phyloP scores from a whole-genome alignment of 2,113 vertebrate species.

The Oryctolagus cuniculus region DNA sequence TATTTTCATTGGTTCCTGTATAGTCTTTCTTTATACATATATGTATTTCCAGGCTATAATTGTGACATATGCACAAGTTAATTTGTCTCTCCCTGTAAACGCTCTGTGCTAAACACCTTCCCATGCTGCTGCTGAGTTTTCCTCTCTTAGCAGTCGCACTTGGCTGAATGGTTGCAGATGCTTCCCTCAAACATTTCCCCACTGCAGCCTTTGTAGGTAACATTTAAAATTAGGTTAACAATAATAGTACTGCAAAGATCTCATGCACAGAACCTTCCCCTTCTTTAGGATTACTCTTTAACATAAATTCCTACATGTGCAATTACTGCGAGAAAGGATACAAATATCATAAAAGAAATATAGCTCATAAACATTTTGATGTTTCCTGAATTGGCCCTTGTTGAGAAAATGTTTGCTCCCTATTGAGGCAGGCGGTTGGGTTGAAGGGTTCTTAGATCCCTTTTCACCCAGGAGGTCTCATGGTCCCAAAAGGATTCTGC shows the following conservation, averaged over 20 bases:
- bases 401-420: constrained; percentile 50
- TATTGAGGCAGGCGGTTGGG: not conserved
- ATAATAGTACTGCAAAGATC: constrained; percentile 57
- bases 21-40: not conserved
- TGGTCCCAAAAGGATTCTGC: not conserved
- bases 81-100: not conserved
- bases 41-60: not conserved
- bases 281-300: constrained; percentile 12
- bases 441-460: not conserved
- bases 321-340: constrained; percentile 44
- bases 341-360: constrained; percentile 68
- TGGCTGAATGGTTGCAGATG: not conserved
- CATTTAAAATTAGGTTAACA: constrained; percentile 74
- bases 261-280: not conserved
- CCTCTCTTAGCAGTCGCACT: not conserved
- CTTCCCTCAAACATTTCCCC: constrained; percentile 46
- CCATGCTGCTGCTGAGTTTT: not conserved
- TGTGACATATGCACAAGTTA: not conserved
- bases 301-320: constrained; percentile 61
- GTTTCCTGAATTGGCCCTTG: constrained; percentile 69
- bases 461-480: not conserved
- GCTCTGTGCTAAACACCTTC: not conserved
- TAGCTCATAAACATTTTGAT: constrained; percentile 54
- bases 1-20: not conserved
- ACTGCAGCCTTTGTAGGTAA: not conserved